Evolutionary conservation across 1,140 invertebrate species (phyloP), one percentile per base, ranked within the genome.

Genomic region (Anthonomus grandis): DNA sequence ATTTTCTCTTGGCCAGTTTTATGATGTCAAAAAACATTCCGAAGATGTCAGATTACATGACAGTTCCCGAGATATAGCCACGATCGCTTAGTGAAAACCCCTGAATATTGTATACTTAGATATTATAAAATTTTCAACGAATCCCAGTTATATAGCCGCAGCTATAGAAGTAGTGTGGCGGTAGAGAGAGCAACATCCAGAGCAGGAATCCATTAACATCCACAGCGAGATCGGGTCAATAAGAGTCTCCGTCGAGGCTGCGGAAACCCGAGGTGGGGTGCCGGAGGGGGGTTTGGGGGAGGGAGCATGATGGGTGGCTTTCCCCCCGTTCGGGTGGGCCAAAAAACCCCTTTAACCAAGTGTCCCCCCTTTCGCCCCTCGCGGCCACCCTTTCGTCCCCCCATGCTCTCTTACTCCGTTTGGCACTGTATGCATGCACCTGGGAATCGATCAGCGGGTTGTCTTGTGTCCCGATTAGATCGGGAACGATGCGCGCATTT

Each of bases 401-500:
- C 49, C 50, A 54, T 24, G 46, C 13, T 53, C 46, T 48, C 42
- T 52, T 44, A 36, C 52, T 47, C 37, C 34, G 47, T n/a, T 48
- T 48, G 46, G 46, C 46, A 46, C 42, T 58, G 48, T 63, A 63
- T 63, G 61, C 61, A 63, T 63, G 61, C 61, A 63, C 61, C 57
- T 63, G 61, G 61, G 61, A 63, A 63, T 63, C 61, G 61, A 63
- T 63, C 61, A 63, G 56, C 19, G 17, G 25, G 61, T n/a, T 63
- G 61, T 63, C 61, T 63, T 63, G 57, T 58, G 55, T 24, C 39
- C 48, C 52, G 61, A 59, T 63, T 63, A 59, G 61, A 58, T 63
- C 57, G 59, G 39, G 25, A 23, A 48, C 56, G 49, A 58, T 51
- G 49, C 36, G 56, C 56, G 56, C 56, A 58, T 58, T 58, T 58